These are phyloP conservation scores for Sceliomorpha sp. DNA, from an alignment of 2,888 invertebrate species.

Conservation along the genomic window DNA sequence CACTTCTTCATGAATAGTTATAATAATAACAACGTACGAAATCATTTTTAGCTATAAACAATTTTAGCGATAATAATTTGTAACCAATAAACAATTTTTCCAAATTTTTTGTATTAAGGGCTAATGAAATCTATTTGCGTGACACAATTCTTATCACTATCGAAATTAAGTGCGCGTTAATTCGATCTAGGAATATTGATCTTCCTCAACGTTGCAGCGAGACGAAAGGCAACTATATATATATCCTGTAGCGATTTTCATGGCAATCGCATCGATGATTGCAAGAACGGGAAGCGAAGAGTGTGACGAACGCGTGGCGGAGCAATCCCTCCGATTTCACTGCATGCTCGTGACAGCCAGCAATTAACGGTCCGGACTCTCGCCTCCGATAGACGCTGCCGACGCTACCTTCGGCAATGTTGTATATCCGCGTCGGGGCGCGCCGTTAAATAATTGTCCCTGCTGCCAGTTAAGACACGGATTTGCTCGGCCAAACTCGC, in stretches of 20 bases:
- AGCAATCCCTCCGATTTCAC: slow-evolving; percentile 63
- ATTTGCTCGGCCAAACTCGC: slow-evolving; percentile 62
- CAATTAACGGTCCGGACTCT: slow-evolving; percentile 79
- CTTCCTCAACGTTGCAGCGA: slow-evolving; percentile 33
- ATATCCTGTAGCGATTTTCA: slow-evolving; percentile 49
- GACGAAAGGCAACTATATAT: slow-evolving; percentile 52
- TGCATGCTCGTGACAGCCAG: slow-evolving; percentile 78
- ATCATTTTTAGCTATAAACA: too few species aligned
- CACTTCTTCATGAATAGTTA: too few species aligned
- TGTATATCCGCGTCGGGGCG: slow-evolving; percentile 60
- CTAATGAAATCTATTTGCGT: too few species aligned
- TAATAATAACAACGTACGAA: too few species aligned
- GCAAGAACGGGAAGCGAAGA: slow-evolving; percentile 72
- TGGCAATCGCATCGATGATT: slow-evolving; percentile 56
- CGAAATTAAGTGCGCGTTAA: too few species aligned
- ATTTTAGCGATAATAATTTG: too few species aligned
- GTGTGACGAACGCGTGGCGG: slow-evolving; percentile 61
- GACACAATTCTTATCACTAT: too few species aligned
- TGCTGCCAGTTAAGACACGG: slow-evolving; percentile 75
- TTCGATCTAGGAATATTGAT: slow-evolving; percentile 40
- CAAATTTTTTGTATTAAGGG: too few species aligned
- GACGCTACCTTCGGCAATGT: slow-evolving; percentile 44
- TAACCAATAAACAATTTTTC: too few species aligned
- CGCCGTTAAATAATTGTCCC: slow-evolving; percentile 77
- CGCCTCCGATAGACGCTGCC: slow-evolving; percentile 63